A percentile compares a stretch with the other conserved stretches of the same genome.
Evolutionary conservation across 1,140 invertebrate genomes (phyloP).

Genomic region (Apis florea): DNA sequence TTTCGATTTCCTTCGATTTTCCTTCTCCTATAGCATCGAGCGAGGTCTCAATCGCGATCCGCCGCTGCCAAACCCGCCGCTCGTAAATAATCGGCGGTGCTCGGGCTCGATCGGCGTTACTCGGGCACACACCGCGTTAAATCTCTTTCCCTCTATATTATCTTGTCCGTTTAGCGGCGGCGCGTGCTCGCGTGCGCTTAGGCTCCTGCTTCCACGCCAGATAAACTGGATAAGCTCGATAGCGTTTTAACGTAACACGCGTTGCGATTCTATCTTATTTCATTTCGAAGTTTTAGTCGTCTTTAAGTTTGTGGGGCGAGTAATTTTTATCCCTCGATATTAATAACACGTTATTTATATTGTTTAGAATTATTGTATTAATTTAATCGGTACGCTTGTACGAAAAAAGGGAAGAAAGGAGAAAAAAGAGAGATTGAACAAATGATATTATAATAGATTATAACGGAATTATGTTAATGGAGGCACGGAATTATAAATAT

Average conservation of each 20-base stretch:
- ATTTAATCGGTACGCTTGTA: no score
- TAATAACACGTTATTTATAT: no score
- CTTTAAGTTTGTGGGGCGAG: no score
- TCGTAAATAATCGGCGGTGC: conserved; percentile 24
- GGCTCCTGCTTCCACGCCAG: conserved; percentile 11
- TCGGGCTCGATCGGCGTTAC: conserved; percentile 31
- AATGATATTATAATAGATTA: no score
- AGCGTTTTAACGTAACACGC: conserved; percentile 46
- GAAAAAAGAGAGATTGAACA: no score
- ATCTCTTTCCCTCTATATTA: conserved; percentile 32
- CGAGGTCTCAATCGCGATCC: conserved; percentile 13
- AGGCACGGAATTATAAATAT: no score
- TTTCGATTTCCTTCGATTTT: neutral
- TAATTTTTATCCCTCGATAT: no score
- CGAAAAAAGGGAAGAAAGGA: no score
- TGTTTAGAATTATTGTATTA: no score
- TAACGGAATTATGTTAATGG: no score
- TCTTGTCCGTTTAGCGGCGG: conserved; percentile 37
- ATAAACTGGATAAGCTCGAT: conserved; percentile 52
- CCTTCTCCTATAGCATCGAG: no score
- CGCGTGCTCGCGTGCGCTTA: conserved; percentile 23
- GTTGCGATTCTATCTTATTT: conserved; percentile 46
- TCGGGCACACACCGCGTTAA: conserved; percentile 29
- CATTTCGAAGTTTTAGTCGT: no score
- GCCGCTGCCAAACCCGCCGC: neutral